Evolutionary conservation across 1,140 invertebrate species (phyloP).

Genomic region (Ectropis grisescens): DNA sequence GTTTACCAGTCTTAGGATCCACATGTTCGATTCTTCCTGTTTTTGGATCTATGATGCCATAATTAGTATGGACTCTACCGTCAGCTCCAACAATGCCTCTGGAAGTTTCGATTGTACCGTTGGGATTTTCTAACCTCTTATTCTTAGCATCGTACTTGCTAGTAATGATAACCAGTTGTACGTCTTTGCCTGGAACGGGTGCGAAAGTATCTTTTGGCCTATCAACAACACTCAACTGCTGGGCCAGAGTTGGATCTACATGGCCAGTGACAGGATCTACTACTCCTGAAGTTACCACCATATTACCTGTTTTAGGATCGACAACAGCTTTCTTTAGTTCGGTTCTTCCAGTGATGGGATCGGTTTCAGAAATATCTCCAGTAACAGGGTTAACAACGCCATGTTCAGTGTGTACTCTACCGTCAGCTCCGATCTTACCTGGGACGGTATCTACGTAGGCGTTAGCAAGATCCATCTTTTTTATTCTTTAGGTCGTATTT

Average conservation of each 20-base stretch:
- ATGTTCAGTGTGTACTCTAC: conserved; percentile 67
- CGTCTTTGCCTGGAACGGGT: conserved; percentile 50
- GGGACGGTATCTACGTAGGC: conserved; percentile 71
- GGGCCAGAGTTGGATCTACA: conserved; percentile 67
- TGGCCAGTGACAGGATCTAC: conserved; percentile 75
- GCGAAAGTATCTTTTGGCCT: conserved; percentile 57
- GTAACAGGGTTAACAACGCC: conserved; percentile 64
- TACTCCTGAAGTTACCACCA: conserved; percentile 71
- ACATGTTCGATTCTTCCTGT: conserved; percentile 65
- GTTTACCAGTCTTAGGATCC: conserved; percentile 68
- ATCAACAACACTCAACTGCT: conserved; percentile 68
- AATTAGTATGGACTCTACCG: conserved; percentile 70
- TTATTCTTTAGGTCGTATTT: conserved; percentile 62
- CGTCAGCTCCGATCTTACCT: conserved; percentile 59
- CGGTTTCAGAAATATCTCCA: conserved; percentile 59
- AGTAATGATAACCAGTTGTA: conserved; percentile 71
- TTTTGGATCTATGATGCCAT: conserved; percentile 70
- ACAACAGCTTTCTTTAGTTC: conserved; percentile 56
- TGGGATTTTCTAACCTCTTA: conserved; percentile 69
- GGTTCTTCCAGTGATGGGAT: conserved; percentile 40
- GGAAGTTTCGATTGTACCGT: conserved; percentile 66
- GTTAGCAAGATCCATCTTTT: conserved; percentile 66
- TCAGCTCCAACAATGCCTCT: conserved; percentile 64
- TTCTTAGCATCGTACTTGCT: conserved; percentile 71
- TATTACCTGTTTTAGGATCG: conserved; percentile 68